Evolutionary conservation across 2,888 invertebrate species (phyloP), one percentile per base, ranked within the genome.

Genomic region (Sycophila texana): DNA sequence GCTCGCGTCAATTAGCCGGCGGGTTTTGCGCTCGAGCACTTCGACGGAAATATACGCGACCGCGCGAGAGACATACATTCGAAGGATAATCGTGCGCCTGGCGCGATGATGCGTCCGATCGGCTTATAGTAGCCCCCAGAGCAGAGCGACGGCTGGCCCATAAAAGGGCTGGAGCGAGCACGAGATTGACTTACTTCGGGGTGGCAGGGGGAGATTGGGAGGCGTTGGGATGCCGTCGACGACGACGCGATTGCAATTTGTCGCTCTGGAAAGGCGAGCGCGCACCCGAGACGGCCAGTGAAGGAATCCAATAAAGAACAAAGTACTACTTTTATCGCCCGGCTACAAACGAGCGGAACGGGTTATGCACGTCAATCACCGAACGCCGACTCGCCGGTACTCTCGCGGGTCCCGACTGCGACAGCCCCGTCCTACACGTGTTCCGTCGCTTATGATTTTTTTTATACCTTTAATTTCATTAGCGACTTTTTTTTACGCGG

Each of bases 1-100:
- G 60, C 20, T 14, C 49, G 30, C 63, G 61, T 67, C 77, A 81
- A 84, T 84, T 84, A 84, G 83, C 81, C 76, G 82, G 49, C 61
- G 18, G 13, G 7, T 14, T 67, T 7, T 13, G 51, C 26, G 51
- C 26, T 1, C 18, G 51, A 10, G 22, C 10, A 51, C 58, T 39
- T 39, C 66, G 30, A 47, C 57, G 65, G 71, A 77, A 72, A 77
- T 71, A 71, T 51, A 49, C 57, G 30, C 58, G 47, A 16, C 22
- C 53, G 51, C 39, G 26, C 39, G 39, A 1, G 39, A 0, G 10
- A 10, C 10, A 10, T 39, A 39, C 10, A 39, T 39, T 39, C 39
- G 39, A 7, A 39, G 7, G 39, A 39, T 39, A 39, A 39, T 39
- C 39, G 39, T 7, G 39, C 39, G 39, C 39, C 2, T 1, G 10